phyloP scores from a whole-genome alignment of 2,888 invertebrate species.

The Microchrysa polita region DNA sequence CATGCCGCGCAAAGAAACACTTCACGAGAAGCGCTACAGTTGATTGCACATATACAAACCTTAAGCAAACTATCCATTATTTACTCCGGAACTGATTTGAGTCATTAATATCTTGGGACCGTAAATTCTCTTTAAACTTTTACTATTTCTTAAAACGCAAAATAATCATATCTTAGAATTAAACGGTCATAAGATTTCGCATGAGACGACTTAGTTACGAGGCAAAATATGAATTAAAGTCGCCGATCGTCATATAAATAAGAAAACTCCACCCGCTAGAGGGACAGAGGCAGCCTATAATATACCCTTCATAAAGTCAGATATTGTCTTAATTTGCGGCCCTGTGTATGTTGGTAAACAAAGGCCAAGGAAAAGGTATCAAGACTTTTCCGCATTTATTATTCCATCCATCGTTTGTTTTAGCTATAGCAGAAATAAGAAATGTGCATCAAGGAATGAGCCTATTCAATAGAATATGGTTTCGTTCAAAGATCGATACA shows the following conservation, averaged over 20 bases:
- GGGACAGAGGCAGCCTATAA: slow-evolving; percentile 5
- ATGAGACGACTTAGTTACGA: slow-evolving; percentile 10
- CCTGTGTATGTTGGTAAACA: too few relatives aligned
- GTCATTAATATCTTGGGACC: neutral
- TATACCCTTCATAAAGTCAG: slow-evolving; percentile 12
- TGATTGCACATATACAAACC: too few relatives aligned
- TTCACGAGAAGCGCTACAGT: too few relatives aligned
- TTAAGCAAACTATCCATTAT: neutral
- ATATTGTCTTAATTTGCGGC: slow-evolving; percentile 32
- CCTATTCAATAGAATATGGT: too few relatives aligned
- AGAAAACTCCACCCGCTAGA: slow-evolving; percentile 18
- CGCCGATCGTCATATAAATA: slow-evolving; percentile 3
- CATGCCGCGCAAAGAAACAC: too few relatives aligned
- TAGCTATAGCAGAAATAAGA: neutral
- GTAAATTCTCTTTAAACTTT: neutral
- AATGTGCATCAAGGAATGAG: too few relatives aligned
- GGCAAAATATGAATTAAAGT: slow-evolving; percentile 22
- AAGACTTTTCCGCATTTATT: neutral
- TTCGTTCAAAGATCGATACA: too few relatives aligned
- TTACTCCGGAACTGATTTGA: slow-evolving; percentile 9
- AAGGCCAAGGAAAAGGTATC: slow-evolving; percentile 2
- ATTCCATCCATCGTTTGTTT: neutral
- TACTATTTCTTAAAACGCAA: slow-evolving; percentile 21
- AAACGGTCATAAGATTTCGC: slow-evolving; percentile 16
- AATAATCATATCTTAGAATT: slow-evolving; percentile 21